These are phyloP conservation scores for Callionymus lyra DNA, from an alignment of 2,113 vertebrate genomes.

Conservation along the genomic window DNA sequence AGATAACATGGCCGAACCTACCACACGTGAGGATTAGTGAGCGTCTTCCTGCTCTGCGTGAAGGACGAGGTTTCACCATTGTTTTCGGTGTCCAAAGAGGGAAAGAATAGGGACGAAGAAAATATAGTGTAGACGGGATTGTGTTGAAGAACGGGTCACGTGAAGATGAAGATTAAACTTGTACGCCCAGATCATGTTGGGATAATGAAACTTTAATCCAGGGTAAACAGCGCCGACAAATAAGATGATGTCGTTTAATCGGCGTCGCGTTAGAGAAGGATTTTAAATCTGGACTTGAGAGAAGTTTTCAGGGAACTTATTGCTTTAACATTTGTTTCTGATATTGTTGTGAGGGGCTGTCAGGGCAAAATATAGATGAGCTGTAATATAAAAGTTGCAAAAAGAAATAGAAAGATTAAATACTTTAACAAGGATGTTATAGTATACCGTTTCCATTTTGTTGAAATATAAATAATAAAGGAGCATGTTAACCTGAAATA, in stretches of 20 bases:
- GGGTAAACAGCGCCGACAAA: conserved; percentile 13
- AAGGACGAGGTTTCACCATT: conserved; percentile 3
- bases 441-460: not conserved
- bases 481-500: too few relatives aligned
- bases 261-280: not conserved
- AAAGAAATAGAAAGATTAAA: not conserved
- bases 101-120: too few relatives aligned
- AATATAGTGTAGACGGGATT: too few relatives aligned
- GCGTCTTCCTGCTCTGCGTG: conserved; percentile 11
- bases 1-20: conserved; percentile 36
- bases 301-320: too few relatives aligned
- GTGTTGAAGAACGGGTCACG: not conserved
- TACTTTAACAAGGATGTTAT: too few relatives aligned
- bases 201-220: conserved; percentile 36
- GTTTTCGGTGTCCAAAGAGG: not conserved
- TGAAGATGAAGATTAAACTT: conserved; percentile 28
- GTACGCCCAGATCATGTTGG: too few relatives aligned
- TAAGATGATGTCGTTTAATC: conserved; percentile 12
- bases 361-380: not conserved
- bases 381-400: not conserved
- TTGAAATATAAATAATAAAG: not conserved
- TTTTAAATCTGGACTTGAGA: too few relatives aligned
- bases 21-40: conserved; percentile 40
- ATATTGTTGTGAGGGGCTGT: too few relatives aligned
- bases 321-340: too few relatives aligned